phyloP scores from a whole-genome alignment of 2,113 vertebrate genomes.

The Poicephalus gulielmi region DNA sequence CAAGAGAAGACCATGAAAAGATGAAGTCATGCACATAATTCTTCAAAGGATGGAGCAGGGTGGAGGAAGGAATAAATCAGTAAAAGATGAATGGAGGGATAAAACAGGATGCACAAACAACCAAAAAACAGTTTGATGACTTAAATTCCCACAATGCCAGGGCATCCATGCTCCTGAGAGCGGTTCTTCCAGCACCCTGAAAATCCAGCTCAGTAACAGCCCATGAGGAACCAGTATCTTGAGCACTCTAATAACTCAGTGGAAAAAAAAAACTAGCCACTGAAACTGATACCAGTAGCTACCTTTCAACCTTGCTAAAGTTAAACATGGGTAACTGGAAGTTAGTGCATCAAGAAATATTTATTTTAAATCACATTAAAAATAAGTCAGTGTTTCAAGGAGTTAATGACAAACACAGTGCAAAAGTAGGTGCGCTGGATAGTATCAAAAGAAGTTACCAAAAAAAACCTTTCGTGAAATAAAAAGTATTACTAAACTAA shows the following conservation, averaged over 20 bases:
- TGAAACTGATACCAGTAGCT: background rate
- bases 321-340: background rate
- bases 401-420: background rate
- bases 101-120: background rate
- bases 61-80: background rate
- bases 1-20: background rate
- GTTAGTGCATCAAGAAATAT: background rate
- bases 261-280: background rate
- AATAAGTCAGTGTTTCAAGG: background rate
- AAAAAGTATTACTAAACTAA: background rate
- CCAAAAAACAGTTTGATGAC: background rate
- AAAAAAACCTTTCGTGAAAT: background rate
- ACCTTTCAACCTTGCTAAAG: background rate
- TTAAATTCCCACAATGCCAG: background rate
- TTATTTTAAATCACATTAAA: background rate
- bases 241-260: background rate
- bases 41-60: background rate
- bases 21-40: background rate
- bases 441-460: background rate
- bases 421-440: background rate
- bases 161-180: background rate
- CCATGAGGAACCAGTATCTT: background rate
- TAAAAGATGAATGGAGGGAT: background rate
- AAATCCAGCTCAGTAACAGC: background rate
- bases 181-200: background rate